Evolutionary conservation across 2,797 vertebrate species (phyloP), one percentile per base, ranked within the genome.

Genomic region (Fratercula arctica): DNA sequence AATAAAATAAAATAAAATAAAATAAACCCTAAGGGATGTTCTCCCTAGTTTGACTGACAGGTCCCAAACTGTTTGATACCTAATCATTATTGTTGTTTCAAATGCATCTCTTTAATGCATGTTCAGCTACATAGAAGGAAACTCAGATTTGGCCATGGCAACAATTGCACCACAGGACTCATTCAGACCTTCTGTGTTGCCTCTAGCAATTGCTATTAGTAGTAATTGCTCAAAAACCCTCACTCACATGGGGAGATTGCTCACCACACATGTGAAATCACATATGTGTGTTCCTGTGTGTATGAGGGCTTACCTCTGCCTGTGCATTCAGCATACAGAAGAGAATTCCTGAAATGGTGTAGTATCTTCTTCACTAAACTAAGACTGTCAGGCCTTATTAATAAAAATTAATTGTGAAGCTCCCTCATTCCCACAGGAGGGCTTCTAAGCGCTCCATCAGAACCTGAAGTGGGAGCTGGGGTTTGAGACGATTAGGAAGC

Each of bases 361-460:
- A 70, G 13, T 26, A 79, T 48, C 28, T 95, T 72, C 23, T 85
- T 91, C 46, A 19, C 33, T 96, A 64, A 89, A 79, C 8, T 16
- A 50, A 85, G 43, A 73, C 10, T 80, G 72, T 78, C 82, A 97
- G 53, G 6, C 24, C 60, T 95, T 68, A 79, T 94, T 97, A 97
- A 94, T 95, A 97, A 95, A 95, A 97, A 87, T 84, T 94, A 93
- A 83, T 53, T 73, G 31, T 93, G 90, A 93, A 85, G 45, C n/a
- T 83, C 46, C 25, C 39, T 81, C 16, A 61, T 77, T 96, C 77
- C 67, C 57, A 19, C 37, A 85, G 72, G 35, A 96, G 45, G n/a
- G 29, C 28, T 93, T 95, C 81, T 90, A 95, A 97, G 78, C 48
- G 64, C 39, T 89, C 76, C 35, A 20, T 94, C 68, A 90, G 80